phyloP scores from a whole-genome alignment of 2,113 vertebrate genomes.

The Capreolus pygargus region DNA sequence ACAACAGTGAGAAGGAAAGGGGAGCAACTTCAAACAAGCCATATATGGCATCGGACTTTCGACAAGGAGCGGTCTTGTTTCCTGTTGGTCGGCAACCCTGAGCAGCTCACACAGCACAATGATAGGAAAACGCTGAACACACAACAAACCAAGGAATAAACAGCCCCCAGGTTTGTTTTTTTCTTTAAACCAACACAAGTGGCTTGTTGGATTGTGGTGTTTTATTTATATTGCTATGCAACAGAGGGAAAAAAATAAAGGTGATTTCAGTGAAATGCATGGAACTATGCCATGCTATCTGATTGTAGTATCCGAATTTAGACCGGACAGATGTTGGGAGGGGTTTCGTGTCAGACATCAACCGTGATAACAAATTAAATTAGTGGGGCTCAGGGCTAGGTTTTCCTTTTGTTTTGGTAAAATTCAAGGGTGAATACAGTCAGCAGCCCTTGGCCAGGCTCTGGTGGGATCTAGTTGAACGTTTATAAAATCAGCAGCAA shows the following conservation, averaged over 20 bases:
- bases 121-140: constrained; percentile 65
- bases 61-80: constrained; percentile 37
- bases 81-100: constrained; percentile 16
- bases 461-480: not conserved
- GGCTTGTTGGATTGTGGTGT: constrained; percentile 47
- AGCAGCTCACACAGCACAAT: constrained; percentile 42
- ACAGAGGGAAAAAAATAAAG: constrained; percentile 19
- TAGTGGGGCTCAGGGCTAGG: not conserved
- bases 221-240: constrained; percentile 77
- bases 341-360: not conserved
- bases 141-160: constrained; percentile 67
- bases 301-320: not conserved
- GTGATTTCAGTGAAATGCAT: constrained; percentile 49
- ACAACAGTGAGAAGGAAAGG: not conserved
- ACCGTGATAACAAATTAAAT: constrained; percentile 33
- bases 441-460: not conserved
- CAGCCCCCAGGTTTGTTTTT: constrained; percentile 33
- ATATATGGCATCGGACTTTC: constrained; percentile 62
- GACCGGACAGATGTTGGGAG: constrained; percentile 7
- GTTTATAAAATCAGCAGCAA: constrained; percentile 44
- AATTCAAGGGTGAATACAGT: not conserved
- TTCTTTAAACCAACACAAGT: constrained; percentile 52
- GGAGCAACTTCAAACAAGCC: not conserved
- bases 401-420: constrained; percentile 44
- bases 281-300: not conserved